phyloP scores from a whole-genome alignment of 2,797 vertebrate species.

The Remorina albescens region DNA sequence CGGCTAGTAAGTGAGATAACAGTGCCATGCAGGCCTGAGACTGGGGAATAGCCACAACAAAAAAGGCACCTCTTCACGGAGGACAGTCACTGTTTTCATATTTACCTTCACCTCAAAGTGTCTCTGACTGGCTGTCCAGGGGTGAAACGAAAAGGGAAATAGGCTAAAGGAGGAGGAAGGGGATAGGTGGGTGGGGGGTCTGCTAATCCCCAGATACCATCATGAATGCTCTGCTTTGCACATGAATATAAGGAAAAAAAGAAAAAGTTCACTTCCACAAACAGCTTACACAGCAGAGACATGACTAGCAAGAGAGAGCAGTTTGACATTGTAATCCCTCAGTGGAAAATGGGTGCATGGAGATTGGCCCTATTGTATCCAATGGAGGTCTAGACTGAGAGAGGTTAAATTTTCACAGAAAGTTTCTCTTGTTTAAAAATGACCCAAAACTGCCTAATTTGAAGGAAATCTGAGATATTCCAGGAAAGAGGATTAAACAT shows the following conservation, averaged over 20 bases:
- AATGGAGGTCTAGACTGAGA: slow-evolving; percentile 12
- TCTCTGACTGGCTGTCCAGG: slow-evolving; percentile 56
- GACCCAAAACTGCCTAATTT: slow-evolving; percentile 20
- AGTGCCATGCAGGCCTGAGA: slow-evolving; percentile 58
- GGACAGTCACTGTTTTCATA: slow-evolving; percentile 69
- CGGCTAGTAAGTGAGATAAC: slow-evolving; percentile 38
- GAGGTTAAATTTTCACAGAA: slow-evolving; percentile 33
- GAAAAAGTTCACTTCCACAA: slow-evolving; percentile 15
- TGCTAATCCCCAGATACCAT: slow-evolving; percentile 5
- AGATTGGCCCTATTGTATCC: slow-evolving; percentile 15
- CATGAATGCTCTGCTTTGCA: background rate
- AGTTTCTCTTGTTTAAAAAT: slow-evolving; percentile 33
- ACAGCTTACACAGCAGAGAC: slow-evolving; percentile 31
- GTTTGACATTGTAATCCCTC: slow-evolving; percentile 46
- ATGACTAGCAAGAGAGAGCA: slow-evolving; percentile 3
- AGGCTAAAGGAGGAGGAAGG: slow-evolving; percentile 8
- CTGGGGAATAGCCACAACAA: slow-evolving; percentile 66
- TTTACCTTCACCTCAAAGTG: slow-evolving; percentile 76
- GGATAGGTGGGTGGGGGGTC: too few relatives aligned
- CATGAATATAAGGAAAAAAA: slow-evolving; percentile 22
- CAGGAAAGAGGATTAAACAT: background rate
- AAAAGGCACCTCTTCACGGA: slow-evolving; percentile 60
- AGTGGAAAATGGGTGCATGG: slow-evolving; percentile 12
- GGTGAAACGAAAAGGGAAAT: slow-evolving; percentile 34
- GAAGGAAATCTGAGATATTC: slow-evolving; percentile 4